These are phyloP conservation scores for Campoletis raptor DNA, from an alignment of 2,888 invertebrate genomes.

Conservation along the genomic window DNA sequence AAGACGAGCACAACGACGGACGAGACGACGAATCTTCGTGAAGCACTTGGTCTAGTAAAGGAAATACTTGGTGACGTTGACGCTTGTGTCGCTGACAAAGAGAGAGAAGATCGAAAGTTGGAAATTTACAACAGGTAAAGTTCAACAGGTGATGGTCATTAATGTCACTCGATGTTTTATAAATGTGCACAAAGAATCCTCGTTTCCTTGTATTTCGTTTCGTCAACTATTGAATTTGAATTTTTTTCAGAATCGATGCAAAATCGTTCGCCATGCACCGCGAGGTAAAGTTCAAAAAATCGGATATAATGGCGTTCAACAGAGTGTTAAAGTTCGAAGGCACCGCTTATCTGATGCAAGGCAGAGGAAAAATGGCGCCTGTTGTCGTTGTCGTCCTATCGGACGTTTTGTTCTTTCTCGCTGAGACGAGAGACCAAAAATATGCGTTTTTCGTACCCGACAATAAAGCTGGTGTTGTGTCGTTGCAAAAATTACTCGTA, in stretches of 20 bases:
- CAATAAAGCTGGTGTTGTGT: conserved; percentile 97
- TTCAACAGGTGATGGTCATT: conserved; percentile 49
- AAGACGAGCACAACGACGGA: conserved; percentile 95
- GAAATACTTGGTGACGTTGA: conserved; percentile 96
- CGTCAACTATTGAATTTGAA: neutral
- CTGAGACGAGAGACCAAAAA: conserved; percentile 95
- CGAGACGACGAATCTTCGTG: conserved; percentile 92
- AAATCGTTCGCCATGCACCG: conserved; percentile 95
- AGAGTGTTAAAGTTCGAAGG: conserved; percentile 96
- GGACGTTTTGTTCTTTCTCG: conserved; percentile 96
- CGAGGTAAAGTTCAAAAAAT: conserved; percentile 96
- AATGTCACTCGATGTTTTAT: conserved; percentile 27
- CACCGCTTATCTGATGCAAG: conserved; percentile 95
- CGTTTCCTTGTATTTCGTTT: neutral
- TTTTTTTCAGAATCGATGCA: conserved; percentile 90
- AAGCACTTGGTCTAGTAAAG: conserved; percentile 93
- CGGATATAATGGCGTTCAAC: conserved; percentile 94
- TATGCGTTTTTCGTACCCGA: conserved; percentile 97
- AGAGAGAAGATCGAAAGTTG: conserved; percentile 94
- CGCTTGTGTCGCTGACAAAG: conserved; percentile 96
- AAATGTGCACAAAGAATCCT: neutral
- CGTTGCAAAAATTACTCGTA: conserved; percentile 95
- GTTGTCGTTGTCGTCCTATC: conserved; percentile 95
- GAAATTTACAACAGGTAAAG: conserved; percentile 92
- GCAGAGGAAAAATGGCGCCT: conserved; percentile 95